Evolutionary conservation across 2,797 vertebrate genomes (phyloP), one percentile per base, ranked within the genome.

Genomic region (Coluber constrictor): DNA sequence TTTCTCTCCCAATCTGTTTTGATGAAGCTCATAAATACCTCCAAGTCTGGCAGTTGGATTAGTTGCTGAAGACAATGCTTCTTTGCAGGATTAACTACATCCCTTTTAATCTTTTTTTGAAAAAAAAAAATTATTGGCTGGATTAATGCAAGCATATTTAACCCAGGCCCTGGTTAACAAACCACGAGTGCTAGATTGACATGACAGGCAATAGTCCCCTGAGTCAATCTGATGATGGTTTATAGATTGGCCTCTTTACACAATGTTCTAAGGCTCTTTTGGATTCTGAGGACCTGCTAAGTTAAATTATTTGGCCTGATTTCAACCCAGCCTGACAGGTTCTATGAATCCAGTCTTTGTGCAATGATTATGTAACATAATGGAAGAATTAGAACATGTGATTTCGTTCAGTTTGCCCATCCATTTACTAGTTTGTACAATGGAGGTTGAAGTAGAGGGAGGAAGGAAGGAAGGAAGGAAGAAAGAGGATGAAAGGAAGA

Each of bases 11-110:
- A 88, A 93, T 43, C 63, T 9, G 18, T 94, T 96, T 96, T 94
- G 95, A 97, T 3, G 59, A 96, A 94, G 94, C 93, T 27, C 88
- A 92, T 96, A 96, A 96, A 94, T 93, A 74, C 94, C 93, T 93
- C 60, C 63, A 23, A 89, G 90, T 92, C 90, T 27, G 59, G 89
- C 18, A 92, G 93, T 93, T 94, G 92, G 95, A 95, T 90, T 66
- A 93, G 87, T 88, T 90, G 63, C 89, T 88, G 32, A 59, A 90
- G 66, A 90, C 89, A 83, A 88, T 90, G 63, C 74, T 87, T 90
- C 83, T 88, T 18, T 23, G 27, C 57, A 23, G 37, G 55, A 59
- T 43, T 20, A 32, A 20, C 57, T 23, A 74, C 1, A 9, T 20
- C n/a, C 66, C 15, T 32, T 23, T 61, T 51, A 23, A 79, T 43